phyloP scores from a whole-genome alignment of 1,140 invertebrate genomes.

The Penaeus chinensis region DNA sequence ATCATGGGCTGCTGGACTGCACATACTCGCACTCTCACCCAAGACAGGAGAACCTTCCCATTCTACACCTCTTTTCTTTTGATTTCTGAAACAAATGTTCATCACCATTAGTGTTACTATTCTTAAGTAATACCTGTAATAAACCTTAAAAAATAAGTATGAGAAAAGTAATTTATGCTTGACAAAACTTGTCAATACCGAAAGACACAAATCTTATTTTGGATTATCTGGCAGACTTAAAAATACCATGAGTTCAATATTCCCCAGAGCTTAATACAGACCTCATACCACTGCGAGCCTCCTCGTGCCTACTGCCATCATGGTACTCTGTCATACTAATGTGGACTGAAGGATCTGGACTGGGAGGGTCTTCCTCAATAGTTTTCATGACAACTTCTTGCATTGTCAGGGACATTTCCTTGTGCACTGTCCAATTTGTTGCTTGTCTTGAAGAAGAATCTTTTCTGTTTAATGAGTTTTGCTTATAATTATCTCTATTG shows the following conservation, averaged over 20 bases:
- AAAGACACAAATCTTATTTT: no score
- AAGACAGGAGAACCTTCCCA: background rate
- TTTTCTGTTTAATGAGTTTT: background rate
- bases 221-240: background rate
- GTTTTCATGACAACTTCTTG: slow-evolving; percentile 25
- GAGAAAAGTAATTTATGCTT: no score
- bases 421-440: background rate
- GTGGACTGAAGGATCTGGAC: slow-evolving; percentile 24
- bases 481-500: no score
- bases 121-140: background rate
- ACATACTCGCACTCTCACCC: background rate
- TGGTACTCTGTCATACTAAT: slow-evolving; percentile 25
- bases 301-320: background rate
- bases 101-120: background rate
- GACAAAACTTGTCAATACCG: no score
- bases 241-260: background rate
- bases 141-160: no score
- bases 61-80: background rate
- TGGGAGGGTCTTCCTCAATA: slow-evolving; percentile 18
- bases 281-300: background rate
- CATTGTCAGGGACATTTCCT: slow-evolving; percentile 26
- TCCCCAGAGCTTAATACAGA: background rate
- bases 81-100: background rate
- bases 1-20: background rate
- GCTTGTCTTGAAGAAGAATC: background rate